A percentile compares a stretch with the other conserved stretches of the same genome.
phyloP scores from a whole-genome alignment of 2,113 vertebrate species.

The Tonatia bakeri region DNA sequence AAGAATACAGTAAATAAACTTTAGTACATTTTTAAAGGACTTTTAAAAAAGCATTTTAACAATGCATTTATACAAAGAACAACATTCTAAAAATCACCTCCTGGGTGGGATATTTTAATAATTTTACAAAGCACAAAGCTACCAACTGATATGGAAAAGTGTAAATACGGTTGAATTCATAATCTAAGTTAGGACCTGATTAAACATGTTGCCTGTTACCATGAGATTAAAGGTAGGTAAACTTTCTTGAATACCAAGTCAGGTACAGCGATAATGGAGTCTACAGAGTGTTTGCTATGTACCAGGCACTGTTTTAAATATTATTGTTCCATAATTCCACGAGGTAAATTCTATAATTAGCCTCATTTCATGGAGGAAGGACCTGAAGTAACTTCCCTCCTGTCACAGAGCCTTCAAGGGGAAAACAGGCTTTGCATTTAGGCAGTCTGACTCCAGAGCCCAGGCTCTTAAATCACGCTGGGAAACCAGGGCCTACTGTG shows the following conservation, averaged over 20 bases:
- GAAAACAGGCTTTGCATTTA: neutral
- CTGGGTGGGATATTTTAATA: neutral
- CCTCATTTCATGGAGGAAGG: neutral
- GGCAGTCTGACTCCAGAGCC: neutral
- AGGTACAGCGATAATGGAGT: neutral
- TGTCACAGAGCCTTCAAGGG: neutral
- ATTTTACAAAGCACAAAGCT: neutral
- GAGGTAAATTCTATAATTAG: neutral
- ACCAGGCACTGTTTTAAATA: neutral
- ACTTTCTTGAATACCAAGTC: neutral
- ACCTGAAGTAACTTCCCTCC: neutral
- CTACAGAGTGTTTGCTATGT: neutral
- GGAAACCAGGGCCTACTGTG: neutral
- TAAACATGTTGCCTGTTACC: neutral
- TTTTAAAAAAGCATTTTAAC: neutral
- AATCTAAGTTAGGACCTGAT: neutral
- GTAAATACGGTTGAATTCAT: neutral
- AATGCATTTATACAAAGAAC: neutral
- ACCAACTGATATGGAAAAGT: neutral
- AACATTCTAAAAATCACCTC: neutral
- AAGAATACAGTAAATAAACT: neutral
- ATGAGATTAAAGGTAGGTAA: neutral
- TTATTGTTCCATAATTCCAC: neutral
- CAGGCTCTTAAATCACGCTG: neutral
- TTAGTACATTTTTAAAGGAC: neutral